Percentiles rank a stretch among this genome's conserved stretches.
Conservation (phyloP, 1,140 invertebrate species). For the Lasioglossum albipes region DNA sequence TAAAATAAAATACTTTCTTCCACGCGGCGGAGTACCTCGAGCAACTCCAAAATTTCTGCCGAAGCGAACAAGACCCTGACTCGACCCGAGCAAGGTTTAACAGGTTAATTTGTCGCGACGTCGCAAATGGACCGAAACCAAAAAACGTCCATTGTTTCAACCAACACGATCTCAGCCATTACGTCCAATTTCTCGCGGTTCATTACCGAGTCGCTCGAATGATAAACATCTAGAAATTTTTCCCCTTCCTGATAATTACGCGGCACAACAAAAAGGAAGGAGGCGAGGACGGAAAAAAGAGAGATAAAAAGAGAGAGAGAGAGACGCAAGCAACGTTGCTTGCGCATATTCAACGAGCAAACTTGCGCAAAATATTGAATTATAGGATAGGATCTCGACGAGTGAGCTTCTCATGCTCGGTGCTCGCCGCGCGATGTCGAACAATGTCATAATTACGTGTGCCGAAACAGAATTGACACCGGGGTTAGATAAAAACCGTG, state of each 20-base stretch:
- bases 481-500: neutral
- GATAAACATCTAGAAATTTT: neutral
- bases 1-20: too few relatives aligned
- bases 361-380: conserved; percentile 13
- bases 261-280: too few relatives aligned
- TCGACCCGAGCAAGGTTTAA: neutral
- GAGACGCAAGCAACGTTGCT: too few relatives aligned
- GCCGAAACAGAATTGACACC: neutral
- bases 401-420: neutral
- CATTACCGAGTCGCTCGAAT: neutral
- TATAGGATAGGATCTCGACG: neutral
- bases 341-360: neutral
- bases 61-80: too few relatives aligned
- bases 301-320: neutral
- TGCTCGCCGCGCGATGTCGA: neutral
- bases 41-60: too few relatives aligned
- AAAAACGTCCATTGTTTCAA: neutral
- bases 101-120: neutral
- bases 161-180: neutral
- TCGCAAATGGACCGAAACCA: neutral
- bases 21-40: too few relatives aligned
- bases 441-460: conserved; percentile 1
- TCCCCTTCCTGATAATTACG: neutral
- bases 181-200: conserved; percentile 1
- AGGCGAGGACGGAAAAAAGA: too few relatives aligned